A percentile compares a stretch with the other conserved stretches of the same genome.
Conservation (phyloP, 2,888 invertebrate species). For the Rhagonycha lutea region DNA sequence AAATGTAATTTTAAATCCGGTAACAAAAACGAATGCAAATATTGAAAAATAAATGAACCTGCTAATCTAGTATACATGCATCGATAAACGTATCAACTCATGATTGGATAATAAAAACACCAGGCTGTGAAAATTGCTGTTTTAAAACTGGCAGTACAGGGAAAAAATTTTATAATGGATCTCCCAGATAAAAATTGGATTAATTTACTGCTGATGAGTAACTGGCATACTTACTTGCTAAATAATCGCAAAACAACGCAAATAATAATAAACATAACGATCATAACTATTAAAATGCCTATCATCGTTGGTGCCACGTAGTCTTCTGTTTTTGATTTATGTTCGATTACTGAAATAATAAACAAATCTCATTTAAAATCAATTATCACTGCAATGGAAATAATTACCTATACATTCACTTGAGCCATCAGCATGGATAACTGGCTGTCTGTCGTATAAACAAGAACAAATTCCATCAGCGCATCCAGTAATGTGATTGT, state of each 20-base stretch:
- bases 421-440: constrained; percentile 70
- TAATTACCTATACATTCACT: constrained; percentile 75
- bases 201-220: too few species aligned
- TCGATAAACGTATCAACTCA: background rate
- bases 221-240: constrained; percentile 75
- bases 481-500: constrained; percentile 77
- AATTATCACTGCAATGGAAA: background rate
- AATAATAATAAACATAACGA: constrained; percentile 91
- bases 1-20: background rate
- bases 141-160: background rate
- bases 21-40: background rate
- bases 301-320: constrained; percentile 91
- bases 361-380: constrained; percentile 21
- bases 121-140: background rate
- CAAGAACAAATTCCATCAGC: constrained; percentile 78
- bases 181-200: background rate
- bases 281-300: constrained; percentile 86
- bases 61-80: background rate
- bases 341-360: constrained; percentile 59
- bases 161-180: background rate
- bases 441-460: constrained; percentile 77
- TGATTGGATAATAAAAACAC: background rate
- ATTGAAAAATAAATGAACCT: background rate
- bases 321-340: constrained; percentile 63
- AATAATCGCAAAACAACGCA: constrained; percentile 90